phyloP scores from a whole-genome alignment of 1,140 invertebrate genomes.

The Halesus radiatus region DNA sequence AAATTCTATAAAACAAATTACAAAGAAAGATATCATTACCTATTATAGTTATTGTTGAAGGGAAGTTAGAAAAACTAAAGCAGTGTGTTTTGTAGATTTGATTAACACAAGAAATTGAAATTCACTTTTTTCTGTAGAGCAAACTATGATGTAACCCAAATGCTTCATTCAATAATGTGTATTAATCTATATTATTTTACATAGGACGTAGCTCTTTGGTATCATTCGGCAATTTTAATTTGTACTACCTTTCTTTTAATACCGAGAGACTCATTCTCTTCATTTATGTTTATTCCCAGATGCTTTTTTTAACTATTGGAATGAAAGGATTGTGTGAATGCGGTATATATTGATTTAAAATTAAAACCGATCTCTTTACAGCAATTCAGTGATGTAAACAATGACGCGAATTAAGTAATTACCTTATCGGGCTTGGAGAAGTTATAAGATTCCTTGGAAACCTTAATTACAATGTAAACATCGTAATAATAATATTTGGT shows the following conservation, averaged over 20 bases:
- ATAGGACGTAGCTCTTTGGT: not conserved
- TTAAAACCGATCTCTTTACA: no score
- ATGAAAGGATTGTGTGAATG: constrained; percentile 32
- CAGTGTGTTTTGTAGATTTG: constrained; percentile 38
- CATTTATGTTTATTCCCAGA: constrained; percentile 26
- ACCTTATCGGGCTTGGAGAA: no score
- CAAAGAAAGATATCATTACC: constrained; percentile 54
- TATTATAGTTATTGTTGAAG: constrained; percentile 54
- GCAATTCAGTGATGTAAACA: no score
- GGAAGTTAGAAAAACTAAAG: constrained; percentile 15
- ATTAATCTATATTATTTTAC: not conserved
- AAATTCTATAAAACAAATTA: constrained; percentile 71
- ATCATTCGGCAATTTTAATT: no score
- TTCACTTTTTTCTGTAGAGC: constrained; percentile 21
- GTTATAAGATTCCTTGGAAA: no score
- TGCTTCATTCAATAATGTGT: not conserved
- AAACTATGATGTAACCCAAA: constrained; percentile 14
- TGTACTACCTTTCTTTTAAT: no score
- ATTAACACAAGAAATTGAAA: constrained; percentile 25
- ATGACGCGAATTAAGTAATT: no score
- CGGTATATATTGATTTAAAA: no score
- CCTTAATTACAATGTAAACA: no score
- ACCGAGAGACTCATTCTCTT: not conserved
- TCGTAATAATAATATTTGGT: no score
- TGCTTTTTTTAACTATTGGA: constrained; percentile 14